Percentiles rank a stretch among this genome's conserved stretches.
Evolutionary conservation across 2,888 invertebrate species (phyloP).

Genomic region (Aethes cnicana): DNA sequence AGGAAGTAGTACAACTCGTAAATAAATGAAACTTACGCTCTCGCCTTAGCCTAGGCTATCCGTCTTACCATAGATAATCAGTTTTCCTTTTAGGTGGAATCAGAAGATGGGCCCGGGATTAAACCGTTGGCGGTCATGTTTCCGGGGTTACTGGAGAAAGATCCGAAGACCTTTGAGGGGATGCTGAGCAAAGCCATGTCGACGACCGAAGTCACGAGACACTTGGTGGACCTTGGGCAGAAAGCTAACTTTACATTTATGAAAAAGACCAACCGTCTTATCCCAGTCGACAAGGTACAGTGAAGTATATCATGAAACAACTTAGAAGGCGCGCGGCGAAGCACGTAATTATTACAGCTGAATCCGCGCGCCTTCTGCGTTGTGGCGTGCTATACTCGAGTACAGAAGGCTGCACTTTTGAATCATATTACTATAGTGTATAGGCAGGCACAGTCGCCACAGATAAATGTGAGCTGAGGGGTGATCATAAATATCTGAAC

Average conservation of each 20-base stretch:
- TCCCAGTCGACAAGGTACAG: slow-evolving; percentile 62
- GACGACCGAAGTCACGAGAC: slow-evolving; percentile 70
- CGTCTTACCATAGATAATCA: slow-evolving; percentile 1
- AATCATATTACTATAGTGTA: no score
- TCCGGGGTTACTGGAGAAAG: slow-evolving; percentile 62
- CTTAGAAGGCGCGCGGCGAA: no score
- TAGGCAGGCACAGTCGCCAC: no score
- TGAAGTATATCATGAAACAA: slow-evolving; percentile 33
- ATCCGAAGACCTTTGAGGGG: slow-evolving; percentile 62
- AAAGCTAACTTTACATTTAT: slow-evolving; percentile 70
- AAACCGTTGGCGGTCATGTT: slow-evolving; percentile 70
- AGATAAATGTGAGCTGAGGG: no score
- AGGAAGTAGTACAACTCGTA: slow-evolving; percentile 58
- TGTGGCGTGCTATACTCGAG: no score
- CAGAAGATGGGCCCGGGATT: slow-evolving; percentile 60
- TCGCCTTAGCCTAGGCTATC: neutral
- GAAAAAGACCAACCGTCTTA: slow-evolving; percentile 67
- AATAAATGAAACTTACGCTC: slow-evolving; percentile 1
- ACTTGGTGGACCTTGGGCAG: slow-evolving; percentile 65
- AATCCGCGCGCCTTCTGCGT: no score
- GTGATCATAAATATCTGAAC: no score
- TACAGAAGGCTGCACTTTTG: no score
- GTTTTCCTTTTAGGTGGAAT: slow-evolving; percentile 53
- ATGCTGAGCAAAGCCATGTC: slow-evolving; percentile 67
- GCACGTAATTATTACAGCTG: no score